Evolutionary conservation across 2,797 vertebrate genomes (phyloP), one percentile per base, ranked within the genome.

Genomic region (Lophotriccus pileatus): DNA sequence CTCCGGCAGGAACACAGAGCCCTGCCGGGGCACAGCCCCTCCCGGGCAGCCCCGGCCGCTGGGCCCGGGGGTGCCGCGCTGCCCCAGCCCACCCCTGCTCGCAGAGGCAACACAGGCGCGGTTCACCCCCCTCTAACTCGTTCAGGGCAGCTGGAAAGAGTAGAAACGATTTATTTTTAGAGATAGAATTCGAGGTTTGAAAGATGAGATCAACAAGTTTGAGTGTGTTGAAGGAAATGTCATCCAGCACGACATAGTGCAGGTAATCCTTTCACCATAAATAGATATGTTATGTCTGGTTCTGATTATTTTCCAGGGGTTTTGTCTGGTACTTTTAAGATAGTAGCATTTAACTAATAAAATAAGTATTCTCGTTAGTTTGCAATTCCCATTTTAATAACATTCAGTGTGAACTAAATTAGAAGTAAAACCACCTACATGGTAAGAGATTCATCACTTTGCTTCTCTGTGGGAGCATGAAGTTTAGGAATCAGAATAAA

Each of bases 51-150:
- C 14, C 12, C 25, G 5, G 78, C 52, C 13, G 27, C 8, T 1
- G 44, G 11, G 21, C 10, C 8, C 20, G 30, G 41, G 13, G 6
- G 41, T 4, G 39, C 69, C 13, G 47, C 47, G 2, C 23, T 16
- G 68, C 24, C 46, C 9, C 5, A 44, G 17, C 22, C 20, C 18
- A 32, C 5, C 53, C 24, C 7, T 7, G 16, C 7, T n/a, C 4
- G 52, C 53, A 23, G 34, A 21, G 4, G 16, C 32, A 2, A 6
- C 27, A 0, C 10, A 5, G 15, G n/a, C 3, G 27, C 14, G 0
- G 11, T 19, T 37, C 22, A 0, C 7, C 12, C 53, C 28, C 28
- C 8, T 23, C 18, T 2, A 41, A 5, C 3, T 17, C 12, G 0
- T 12, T 62, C 32, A 13, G 15, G 59, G 64, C 55, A n/a, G 36